Evolutionary conservation across 92 coral and sea anemone species (phyloP), one percentile per base, ranked within the genome.

Genomic region (Phenganax marumi): DNA sequence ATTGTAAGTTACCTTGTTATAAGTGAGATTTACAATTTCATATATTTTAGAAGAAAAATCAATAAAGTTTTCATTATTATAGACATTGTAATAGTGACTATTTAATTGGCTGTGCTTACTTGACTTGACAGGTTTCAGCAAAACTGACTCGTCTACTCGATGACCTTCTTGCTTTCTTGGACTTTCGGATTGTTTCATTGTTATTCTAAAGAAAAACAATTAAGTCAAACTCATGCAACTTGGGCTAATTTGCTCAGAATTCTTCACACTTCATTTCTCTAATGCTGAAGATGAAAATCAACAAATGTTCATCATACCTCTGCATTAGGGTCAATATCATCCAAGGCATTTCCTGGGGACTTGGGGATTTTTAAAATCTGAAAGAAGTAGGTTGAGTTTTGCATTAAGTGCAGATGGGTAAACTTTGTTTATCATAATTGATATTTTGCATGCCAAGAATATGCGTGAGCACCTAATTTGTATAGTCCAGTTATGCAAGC

Each of bases 121-220:
- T 76, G 10, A 76, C 50, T 76, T 76, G 81, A 50, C 81, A 76
- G 39, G 25, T 76, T 25, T 76, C 81, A 12, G 81, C 81, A 76
- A 76, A 76, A 51, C 81, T 76, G 68, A 76, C 81, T 54, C 81
- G 81, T 10, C 81, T 23, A 76, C 69, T 55, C 0, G 81, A 22
- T 5, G 81, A 76, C 18, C 81, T 76, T 11, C 81, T 23, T 0
- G 81, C 62, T 62, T 54, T 76, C 65, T 50, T 50, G 13, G 65
- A 52, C 22, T 56, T 76, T 55, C 17, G 68, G 10, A 3, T 56
- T 48, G 52, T 76, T 18, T 76, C 81, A 11, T 56, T 68, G 57
- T 22, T 48, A 76, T 55, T 76, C 81, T 76, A 54, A 10, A 54
- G 46, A 76, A 11, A 68, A 68, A 13, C 73, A 58, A 76, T 23